A percentile compares a stretch with the other conserved stretches of the same genome.
phyloP scores from a whole-genome alignment of 2,797 vertebrate genomes.

The Sitta carolinensis region DNA sequence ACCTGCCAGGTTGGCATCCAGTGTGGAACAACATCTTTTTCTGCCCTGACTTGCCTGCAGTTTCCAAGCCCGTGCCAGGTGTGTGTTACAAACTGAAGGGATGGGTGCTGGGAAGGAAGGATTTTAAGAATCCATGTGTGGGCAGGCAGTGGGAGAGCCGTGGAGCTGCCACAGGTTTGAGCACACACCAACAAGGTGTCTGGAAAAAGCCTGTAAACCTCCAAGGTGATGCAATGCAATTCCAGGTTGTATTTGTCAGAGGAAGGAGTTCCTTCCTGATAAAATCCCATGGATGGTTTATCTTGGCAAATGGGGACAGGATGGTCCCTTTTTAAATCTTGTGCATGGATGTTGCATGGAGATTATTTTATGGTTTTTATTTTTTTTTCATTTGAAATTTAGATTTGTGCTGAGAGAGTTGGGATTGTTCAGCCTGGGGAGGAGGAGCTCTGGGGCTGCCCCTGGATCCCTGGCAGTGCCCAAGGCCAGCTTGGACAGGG shows the following conservation, averaged over 20 bases:
- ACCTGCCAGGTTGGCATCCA: not conserved
- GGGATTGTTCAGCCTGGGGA: not conserved
- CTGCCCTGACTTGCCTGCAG: rapidly evolving
- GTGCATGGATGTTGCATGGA: not conserved
- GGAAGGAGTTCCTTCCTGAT: not conserved
- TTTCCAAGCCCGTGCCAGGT: not conserved
- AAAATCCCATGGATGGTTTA: rapidly evolving
- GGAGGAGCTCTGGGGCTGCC: not conserved
- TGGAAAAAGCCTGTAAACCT: not conserved
- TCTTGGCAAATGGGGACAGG: not conserved
- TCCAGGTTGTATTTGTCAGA: not conserved
- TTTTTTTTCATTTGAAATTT: not conserved
- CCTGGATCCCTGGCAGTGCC: not conserved
- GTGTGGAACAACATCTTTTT: not conserved
- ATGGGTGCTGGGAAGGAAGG: not conserved
- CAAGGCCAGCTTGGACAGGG: not conserved
- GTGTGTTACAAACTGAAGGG: not conserved
- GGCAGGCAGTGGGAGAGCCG: not conserved
- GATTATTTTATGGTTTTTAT: not conserved
- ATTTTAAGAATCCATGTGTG: not conserved
- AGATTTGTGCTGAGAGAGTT: not conserved
- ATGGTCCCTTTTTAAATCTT: rapidly evolving
- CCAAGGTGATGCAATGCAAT: not conserved
- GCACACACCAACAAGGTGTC: not conserved
- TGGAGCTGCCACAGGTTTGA: not conserved